Percentiles rank a stretch among this genome's conserved stretches.
phyloP scores from a whole-genome alignment of 1,140 invertebrate species.

The Bombus vancouverensis region DNA sequence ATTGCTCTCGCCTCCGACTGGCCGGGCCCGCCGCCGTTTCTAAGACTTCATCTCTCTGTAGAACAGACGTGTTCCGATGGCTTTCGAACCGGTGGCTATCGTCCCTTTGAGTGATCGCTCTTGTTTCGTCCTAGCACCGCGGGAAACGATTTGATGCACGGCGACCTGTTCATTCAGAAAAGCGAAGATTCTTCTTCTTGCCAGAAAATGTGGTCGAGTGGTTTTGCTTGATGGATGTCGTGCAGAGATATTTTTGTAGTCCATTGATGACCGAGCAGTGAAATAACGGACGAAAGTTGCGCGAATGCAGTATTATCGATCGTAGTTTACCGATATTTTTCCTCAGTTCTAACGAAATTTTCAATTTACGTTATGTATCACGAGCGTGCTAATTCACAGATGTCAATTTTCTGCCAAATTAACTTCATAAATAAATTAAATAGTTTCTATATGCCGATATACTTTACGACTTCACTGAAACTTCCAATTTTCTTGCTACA shows the following conservation, averaged over 20 bases:
- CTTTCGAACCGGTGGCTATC: background rate
- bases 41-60: background rate
- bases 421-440: too few relatives aligned
- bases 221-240: background rate
- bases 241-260: background rate
- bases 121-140: too few relatives aligned
- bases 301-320: background rate
- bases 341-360: too few relatives aligned
- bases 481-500: too few relatives aligned
- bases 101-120: background rate
- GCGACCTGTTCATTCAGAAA: background rate
- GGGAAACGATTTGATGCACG: too few relatives aligned
- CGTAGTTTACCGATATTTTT: too few relatives aligned
- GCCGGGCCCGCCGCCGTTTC: too few relatives aligned
- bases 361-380: too few relatives aligned
- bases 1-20: conserved; percentile 13
- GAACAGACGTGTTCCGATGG: background rate
- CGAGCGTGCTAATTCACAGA: too few relatives aligned
- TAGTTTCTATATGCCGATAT: too few relatives aligned
- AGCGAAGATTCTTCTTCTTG: background rate
- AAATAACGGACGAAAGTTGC: background rate
- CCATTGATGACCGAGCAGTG: background rate
- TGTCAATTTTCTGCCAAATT: too few relatives aligned
- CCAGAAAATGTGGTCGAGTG: background rate
- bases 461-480: too few relatives aligned